Conservation (phyloP, 1,140 invertebrate genomes). For the Aphelenchoides avenae region DNA sequence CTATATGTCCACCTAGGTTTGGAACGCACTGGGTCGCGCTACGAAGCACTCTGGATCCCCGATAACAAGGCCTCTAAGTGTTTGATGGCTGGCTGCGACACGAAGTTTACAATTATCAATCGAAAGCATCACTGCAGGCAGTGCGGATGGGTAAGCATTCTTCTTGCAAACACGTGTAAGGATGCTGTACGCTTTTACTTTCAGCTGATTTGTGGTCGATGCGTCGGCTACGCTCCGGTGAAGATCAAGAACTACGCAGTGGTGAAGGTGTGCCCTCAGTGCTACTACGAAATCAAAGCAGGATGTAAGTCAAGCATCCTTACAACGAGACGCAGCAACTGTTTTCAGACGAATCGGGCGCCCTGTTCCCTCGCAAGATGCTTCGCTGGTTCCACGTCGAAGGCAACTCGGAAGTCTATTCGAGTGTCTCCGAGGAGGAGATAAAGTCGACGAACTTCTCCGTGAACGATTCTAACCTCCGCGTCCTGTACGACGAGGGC, state of each 20-base stretch:
- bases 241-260: conserved; percentile 22
- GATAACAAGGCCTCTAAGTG: conserved; percentile 47
- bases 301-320: conserved; percentile 33
- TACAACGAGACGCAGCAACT: not conserved
- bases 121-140: conserved; percentile 44
- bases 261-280: conserved; percentile 44
- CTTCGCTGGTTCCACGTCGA: not conserved
- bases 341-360: not conserved
- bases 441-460: conserved; percentile 7
- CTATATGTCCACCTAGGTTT: no score
- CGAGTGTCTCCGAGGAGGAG: conserved; percentile 4
- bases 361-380: not conserved
- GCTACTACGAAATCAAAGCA: conserved; percentile 25
- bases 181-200: conserved; percentile 15
- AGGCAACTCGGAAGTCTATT: not conserved
- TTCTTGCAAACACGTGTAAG: not conserved
- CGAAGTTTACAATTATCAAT: conserved; percentile 35
- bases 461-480: conserved; percentile 35
- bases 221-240: conserved; percentile 42
- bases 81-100: conserved; percentile 42
- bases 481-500: conserved; percentile 26
- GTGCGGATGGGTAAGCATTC: conserved; percentile 34
- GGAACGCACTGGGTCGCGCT: conserved; percentile 20
- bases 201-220: conserved; percentile 40
- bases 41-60: conserved; percentile 39